phyloP scores from a whole-genome alignment of 1,140 invertebrate species.

The Drosophila santomea region DNA sequence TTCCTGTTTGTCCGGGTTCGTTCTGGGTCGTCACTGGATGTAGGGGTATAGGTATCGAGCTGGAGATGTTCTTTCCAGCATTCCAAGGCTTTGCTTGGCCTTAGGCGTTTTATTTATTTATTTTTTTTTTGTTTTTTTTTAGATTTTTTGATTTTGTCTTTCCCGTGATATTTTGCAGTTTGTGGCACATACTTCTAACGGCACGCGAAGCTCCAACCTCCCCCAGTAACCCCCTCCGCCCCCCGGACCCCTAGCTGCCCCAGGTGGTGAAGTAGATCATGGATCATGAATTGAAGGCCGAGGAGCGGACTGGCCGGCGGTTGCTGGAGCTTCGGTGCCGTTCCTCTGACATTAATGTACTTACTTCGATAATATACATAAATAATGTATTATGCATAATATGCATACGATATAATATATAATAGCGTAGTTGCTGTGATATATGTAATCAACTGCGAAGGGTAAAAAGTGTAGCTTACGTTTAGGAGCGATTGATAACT shows the following conservation, averaged over 20 bases:
- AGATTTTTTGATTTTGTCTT: constrained; percentile 22
- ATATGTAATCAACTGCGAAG: constrained; percentile 33
- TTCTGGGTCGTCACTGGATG: constrained; percentile 72
- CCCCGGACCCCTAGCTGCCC: constrained; percentile 46
- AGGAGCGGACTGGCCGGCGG: background rate
- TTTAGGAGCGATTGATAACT: constrained; percentile 37
- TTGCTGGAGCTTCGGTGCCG: constrained; percentile 8
- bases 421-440: constrained; percentile 19
- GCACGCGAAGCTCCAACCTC: constrained; percentile 27
- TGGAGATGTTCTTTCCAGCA: constrained; percentile 24
- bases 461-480: constrained; percentile 29
- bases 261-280: constrained; percentile 16
- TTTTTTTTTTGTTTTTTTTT: constrained; percentile 16
- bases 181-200: constrained; percentile 59
- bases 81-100: background rate
- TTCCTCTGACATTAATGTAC: constrained; percentile 14
- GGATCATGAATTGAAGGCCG: constrained; percentile 3
- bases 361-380: background rate
- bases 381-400: no score
- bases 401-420: background rate
- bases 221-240: constrained; percentile 6
- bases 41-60: background rate
- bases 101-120: constrained; percentile 13
- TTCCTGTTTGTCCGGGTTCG: constrained; percentile 61
- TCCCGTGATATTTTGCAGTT: constrained; percentile 15